phyloP scores from a whole-genome alignment of 2,888 invertebrate species.

The Julus scanicus region DNA sequence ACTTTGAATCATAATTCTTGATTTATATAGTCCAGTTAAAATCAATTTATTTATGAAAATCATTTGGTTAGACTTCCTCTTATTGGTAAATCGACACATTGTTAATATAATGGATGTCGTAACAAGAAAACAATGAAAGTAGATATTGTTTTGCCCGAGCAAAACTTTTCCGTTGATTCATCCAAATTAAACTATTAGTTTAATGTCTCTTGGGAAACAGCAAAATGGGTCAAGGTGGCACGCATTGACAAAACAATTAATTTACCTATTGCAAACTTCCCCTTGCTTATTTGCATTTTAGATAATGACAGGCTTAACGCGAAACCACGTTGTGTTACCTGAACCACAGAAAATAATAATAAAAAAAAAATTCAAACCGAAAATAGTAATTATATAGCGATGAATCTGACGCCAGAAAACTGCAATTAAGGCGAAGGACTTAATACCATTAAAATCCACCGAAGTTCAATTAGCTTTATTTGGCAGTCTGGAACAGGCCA shows the following conservation, averaged over 20 bases:
- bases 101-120: no score
- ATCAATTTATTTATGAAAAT: no score
- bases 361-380: background rate
- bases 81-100: no score
- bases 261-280: background rate
- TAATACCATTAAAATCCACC: background rate
- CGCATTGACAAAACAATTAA: slow-evolving; percentile 18
- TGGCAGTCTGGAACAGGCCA: slow-evolving; percentile 11
- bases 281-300: slow-evolving; percentile 2
- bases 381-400: background rate
- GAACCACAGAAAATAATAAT: background rate
- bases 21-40: no score
- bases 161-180: background rate
- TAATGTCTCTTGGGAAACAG: background rate
- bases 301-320: slow-evolving; percentile 37
- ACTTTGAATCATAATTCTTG: no score
- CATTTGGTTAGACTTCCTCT: no score
- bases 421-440: background rate
- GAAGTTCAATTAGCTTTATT: slow-evolving; percentile 16
- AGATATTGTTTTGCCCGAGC: background rate
- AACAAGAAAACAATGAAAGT: no score
- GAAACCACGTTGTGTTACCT: background rate
- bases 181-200: slow-evolving; percentile 1
- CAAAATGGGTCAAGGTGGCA: background rate
- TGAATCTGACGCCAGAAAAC: slow-evolving; percentile 15